A percentile compares a stretch with the other conserved stretches of the same genome.
These are phyloP conservation scores for Drosophila sp. DNA, from an alignment of 1,140 invertebrate genomes.

Conservation along the genomic window DNA sequence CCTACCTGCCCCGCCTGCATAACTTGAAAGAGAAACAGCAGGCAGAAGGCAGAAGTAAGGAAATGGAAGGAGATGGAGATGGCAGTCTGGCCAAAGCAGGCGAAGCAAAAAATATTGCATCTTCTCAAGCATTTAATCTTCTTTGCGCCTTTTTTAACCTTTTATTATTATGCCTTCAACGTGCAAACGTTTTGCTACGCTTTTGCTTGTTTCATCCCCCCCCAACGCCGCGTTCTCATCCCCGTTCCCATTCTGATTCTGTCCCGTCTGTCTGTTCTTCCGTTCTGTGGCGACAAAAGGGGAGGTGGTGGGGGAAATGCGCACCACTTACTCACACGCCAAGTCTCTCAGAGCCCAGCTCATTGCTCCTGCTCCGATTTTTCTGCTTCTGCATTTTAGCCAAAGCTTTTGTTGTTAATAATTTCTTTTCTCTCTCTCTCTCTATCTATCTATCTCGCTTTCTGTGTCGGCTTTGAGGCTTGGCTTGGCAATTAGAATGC, in stretches of 20 bases:
- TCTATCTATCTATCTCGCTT: conserved; percentile 33
- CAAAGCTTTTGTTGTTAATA: conserved; percentile 74
- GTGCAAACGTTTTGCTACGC: conserved; percentile 81
- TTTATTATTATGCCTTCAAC: conserved; percentile 82
- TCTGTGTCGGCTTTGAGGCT: conserved; percentile 30
- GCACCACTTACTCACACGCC: conserved; percentile 74
- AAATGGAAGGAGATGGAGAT: neutral
- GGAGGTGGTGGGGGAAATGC: neutral
- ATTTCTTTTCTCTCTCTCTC: conserved; percentile 68
- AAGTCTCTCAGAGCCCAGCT: conserved; percentile 41
- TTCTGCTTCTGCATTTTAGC: conserved; percentile 10
- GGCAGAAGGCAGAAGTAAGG: neutral
- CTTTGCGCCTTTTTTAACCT: conserved; percentile 82
- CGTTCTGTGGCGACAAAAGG: conserved; percentile 58
- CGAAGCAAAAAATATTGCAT: conserved; percentile 78
- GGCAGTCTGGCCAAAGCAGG: conserved; percentile 60
- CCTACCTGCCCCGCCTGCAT: conserved; percentile 47
- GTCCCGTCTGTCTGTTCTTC: conserved; percentile 55
- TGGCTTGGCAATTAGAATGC: conserved; percentile 80
- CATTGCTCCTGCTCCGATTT: conserved; percentile 59
- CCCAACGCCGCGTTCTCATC: neutral
- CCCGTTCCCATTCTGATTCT: conserved; percentile 8
- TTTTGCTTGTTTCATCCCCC: conserved; percentile 38
- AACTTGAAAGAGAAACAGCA: conserved; percentile 47
- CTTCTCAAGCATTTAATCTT: conserved; percentile 82